Conservation (phyloP, 2,113 vertebrate genomes). For the Laterallus jamaicensis region DNA sequence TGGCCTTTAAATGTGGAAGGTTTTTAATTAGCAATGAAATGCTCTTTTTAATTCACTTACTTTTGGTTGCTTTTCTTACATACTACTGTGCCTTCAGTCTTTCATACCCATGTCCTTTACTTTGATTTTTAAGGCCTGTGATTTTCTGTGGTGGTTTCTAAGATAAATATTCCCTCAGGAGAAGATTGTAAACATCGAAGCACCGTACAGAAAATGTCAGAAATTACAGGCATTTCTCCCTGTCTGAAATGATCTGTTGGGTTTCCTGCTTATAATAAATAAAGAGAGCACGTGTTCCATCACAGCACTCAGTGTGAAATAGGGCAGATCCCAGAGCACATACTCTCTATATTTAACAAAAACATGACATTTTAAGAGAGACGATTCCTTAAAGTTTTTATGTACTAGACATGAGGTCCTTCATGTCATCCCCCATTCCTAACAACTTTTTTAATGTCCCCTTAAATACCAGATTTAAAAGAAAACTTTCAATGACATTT, state of each 20-base stretch:
- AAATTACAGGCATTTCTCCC: not conserved
- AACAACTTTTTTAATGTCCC: not conserved
- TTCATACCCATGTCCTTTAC: not conserved
- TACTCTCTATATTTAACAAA: slow-evolving; percentile 9
- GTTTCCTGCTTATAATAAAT: slow-evolving; percentile 11
- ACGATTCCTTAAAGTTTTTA: not conserved
- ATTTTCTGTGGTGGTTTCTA: slow-evolving; percentile 20
- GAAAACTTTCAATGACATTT: not conserved
- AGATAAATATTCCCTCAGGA: slow-evolving; percentile 4
- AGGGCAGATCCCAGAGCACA: not conserved
- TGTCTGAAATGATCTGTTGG: not conserved
- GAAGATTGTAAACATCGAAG: not conserved
- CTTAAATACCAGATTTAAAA: not conserved
- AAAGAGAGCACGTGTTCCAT: not conserved
- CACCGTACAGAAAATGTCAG: not conserved
- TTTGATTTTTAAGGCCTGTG: slow-evolving; percentile 1
- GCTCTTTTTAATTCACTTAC: slow-evolving; percentile 29
- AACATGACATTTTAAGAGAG: not conserved
- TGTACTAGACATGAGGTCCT: not conserved
- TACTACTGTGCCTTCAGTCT: not conserved
- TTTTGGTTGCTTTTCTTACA: not conserved
- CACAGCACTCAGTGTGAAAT: not conserved
- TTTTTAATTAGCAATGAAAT: slow-evolving; percentile 52
- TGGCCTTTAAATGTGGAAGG: slow-evolving; percentile 24
- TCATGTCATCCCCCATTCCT: not conserved